Evolutionary conservation across 1,140 invertebrate species (phyloP).

Genomic region (Samia ricini): DNA sequence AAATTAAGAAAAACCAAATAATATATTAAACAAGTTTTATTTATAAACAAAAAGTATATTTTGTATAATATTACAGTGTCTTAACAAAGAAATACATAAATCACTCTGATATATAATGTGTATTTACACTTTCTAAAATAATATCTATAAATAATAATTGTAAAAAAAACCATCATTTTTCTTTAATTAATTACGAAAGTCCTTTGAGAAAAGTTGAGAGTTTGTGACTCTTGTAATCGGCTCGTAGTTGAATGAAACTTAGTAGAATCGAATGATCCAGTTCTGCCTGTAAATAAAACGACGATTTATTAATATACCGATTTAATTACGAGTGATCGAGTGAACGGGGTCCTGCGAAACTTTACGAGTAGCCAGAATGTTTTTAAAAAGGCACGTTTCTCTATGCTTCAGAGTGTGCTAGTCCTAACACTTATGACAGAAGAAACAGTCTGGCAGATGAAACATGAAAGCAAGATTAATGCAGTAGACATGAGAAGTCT

Average conservation of each 20-base stretch:
- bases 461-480: too few relatives aligned
- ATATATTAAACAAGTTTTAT: slow-evolving; percentile 8
- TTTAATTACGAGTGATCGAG: background rate
- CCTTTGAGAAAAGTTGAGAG: slow-evolving; percentile 83
- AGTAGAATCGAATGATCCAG: slow-evolving; percentile 91
- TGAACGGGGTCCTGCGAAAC: too few relatives aligned
- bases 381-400: too few relatives aligned
- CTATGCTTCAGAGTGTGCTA: too few relatives aligned
- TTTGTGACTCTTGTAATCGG: slow-evolving; percentile 94
- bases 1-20: background rate
- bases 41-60: background rate
- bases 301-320: background rate
- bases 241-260: slow-evolving; percentile 95
- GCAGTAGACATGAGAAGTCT: too few relatives aligned
- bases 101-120: background rate
- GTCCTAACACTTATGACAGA: too few relatives aligned
- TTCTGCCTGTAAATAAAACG: slow-evolving; percentile 83
- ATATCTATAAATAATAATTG: slow-evolving; percentile 7
- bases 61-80: background rate
- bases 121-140: background rate
- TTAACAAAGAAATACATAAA: background rate
- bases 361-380: too few relatives aligned
- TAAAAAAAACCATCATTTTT: too few relatives aligned
- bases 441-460: too few relatives aligned
- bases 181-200: slow-evolving; percentile 38